Evolutionary conservation across 2,888 invertebrate species (phyloP).

Genomic region (Labia minor): DNA sequence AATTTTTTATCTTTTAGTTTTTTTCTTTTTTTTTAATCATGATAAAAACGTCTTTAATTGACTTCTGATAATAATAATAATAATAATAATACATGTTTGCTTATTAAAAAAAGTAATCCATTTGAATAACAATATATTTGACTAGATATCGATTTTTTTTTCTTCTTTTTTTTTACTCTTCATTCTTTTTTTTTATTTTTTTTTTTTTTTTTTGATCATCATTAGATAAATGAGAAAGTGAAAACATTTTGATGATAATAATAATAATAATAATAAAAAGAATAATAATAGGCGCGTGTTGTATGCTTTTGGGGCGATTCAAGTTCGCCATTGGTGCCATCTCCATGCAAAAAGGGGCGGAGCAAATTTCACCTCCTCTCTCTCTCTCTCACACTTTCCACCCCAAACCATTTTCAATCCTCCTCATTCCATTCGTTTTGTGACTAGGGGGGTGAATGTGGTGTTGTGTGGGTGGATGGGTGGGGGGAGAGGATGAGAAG

Average conservation of each 20-base stretch:
- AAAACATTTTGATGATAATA: conserved; percentile 1
- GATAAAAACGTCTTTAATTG: neutral
- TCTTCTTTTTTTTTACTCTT: too few species aligned
- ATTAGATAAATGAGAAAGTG: conserved; percentile 13
- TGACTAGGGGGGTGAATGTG: too few species aligned
- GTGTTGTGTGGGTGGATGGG: too few species aligned
- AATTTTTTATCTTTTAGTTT: too few species aligned
- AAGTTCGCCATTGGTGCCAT: neutral
- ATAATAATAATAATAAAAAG: neutral
- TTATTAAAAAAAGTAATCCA: neutral
- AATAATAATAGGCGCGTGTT: neutral
- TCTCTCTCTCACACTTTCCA: too few species aligned
- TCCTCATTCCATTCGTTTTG: too few species aligned
- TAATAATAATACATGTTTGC: neutral
- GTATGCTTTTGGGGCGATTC: conserved; percentile 7
- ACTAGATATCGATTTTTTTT: conserved; percentile 3
- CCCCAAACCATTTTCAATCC: too few species aligned
- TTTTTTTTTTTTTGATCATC: neutral
- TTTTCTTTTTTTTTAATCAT: conserved; percentile 4
- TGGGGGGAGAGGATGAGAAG: neutral
- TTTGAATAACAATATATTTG: neutral
- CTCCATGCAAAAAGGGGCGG: neutral
- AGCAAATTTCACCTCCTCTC: neutral
- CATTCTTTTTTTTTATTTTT: neutral
- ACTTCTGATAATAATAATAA: neutral